Conservation (phyloP, 2,113 vertebrate genomes). For the Hyla sarda region DNA sequence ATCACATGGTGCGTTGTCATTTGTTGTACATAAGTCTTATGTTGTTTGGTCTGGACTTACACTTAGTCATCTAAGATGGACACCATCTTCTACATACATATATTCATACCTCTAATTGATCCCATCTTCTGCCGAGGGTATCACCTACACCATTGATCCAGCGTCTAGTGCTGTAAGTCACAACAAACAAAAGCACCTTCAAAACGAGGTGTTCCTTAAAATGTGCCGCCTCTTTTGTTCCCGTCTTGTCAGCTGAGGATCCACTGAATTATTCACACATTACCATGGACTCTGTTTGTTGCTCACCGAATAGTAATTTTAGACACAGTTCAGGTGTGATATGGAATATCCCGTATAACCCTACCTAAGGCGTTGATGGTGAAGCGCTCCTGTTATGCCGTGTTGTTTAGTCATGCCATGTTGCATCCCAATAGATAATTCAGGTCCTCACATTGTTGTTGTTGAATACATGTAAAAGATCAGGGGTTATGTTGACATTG, state of each 20-base stretch:
- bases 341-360: constrained; percentile 24
- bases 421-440: neutral
- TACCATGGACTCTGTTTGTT: constrained; percentile 51
- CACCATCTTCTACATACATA: neutral
- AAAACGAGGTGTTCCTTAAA: constrained; percentile 15
- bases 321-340: constrained; percentile 33
- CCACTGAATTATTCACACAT: constrained; percentile 57
- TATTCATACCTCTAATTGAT: neutral
- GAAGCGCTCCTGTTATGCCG: neutral
- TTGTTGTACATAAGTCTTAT: neutral
- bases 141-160: constrained; percentile 8
- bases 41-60: neutral
- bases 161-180: neutral
- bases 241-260: constrained; percentile 10
- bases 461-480: neutral
- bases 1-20: neutral
- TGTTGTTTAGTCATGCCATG: neutral
- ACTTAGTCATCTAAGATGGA: neutral
- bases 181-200: constrained; percentile 11
- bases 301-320: constrained; percentile 43
- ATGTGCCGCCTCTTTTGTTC: constrained; percentile 32
- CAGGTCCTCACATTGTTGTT: neutral
- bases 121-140: neutral
- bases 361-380: neutral
- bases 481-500: neutral